Conservation (phyloP, 2,888 invertebrate species). For the Tinea trinotella region DNA sequence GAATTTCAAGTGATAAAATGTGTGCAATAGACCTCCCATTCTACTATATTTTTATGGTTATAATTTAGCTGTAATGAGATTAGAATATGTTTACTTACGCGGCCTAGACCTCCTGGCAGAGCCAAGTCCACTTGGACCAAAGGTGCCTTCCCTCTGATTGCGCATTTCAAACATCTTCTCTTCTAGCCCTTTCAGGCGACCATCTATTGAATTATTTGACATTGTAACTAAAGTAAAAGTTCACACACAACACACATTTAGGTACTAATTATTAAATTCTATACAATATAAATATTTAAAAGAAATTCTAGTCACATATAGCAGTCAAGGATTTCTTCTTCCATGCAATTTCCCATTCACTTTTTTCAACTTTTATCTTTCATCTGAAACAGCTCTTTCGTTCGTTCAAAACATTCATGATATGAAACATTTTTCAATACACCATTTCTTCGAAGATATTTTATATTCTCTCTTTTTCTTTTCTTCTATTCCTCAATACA, state of each 20-base stretch:
- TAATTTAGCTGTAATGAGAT: too few relatives aligned
- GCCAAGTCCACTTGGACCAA: constrained; percentile 69
- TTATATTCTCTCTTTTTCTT: not conserved
- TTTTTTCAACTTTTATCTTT: constrained; percentile 6
- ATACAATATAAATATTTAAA: constrained; percentile 41
- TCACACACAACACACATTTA: constrained; percentile 48
- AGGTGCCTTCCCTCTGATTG: constrained; percentile 76
- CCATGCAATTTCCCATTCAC: constrained; percentile 2
- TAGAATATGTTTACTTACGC: constrained; percentile 62
- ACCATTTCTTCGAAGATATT: not conserved
- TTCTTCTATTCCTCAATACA: not conserved
- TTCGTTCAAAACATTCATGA: constrained; percentile 8
- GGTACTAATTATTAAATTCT: constrained; percentile 43
- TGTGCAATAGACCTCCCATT: too few relatives aligned
- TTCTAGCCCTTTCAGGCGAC: constrained; percentile 87
- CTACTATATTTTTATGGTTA: too few relatives aligned
- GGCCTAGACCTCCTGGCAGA: constrained; percentile 75
- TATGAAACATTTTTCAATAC: not conserved
- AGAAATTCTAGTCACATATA: constrained; percentile 35
- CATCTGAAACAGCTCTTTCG: not conserved
- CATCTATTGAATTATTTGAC: constrained; percentile 82
- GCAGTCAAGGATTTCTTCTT: constrained; percentile 54
- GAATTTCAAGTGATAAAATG: too few relatives aligned
- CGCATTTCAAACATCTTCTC: constrained; percentile 78
- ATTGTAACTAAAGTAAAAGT: constrained; percentile 55